Evolutionary conservation across 2,797 vertebrate genomes (phyloP).

Genomic region (Phyllotis vaccarum): DNA sequence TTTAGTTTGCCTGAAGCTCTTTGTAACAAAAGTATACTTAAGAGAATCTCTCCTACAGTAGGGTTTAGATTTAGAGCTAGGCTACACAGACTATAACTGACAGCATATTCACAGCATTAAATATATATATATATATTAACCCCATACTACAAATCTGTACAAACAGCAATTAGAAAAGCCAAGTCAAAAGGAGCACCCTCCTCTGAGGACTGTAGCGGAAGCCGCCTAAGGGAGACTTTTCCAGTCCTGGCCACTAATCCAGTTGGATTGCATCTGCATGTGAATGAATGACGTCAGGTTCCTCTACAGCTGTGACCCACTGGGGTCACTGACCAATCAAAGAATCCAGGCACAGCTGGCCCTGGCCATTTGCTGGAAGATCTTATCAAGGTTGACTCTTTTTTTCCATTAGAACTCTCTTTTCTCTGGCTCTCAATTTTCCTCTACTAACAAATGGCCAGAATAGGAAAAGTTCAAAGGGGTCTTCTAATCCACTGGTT

Average conservation of each 20-base stretch:
- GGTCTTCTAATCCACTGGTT: conserved; percentile 52
- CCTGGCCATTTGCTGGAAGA: conserved; percentile 60
- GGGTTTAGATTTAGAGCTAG: neutral
- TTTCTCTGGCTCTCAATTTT: conserved; percentile 63
- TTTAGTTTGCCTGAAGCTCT: conserved; percentile 48
- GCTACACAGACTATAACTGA: neutral
- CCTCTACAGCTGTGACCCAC: conserved; percentile 57
- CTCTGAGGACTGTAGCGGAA: conserved; percentile 4
- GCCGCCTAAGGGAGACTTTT: conserved; percentile 59
- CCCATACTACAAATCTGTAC: neutral
- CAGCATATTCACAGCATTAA: conserved; percentile 48
- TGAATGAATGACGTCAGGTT: conserved; percentile 63
- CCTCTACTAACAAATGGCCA: conserved; percentile 50
- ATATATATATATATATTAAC: neutral
- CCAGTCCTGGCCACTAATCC: conserved; percentile 52
- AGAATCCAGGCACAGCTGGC: conserved; percentile 30
- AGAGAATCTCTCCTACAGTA: neutral
- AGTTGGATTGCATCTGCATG: conserved; percentile 57
- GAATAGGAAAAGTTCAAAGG: conserved; percentile 28
- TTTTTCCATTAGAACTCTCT: neutral
- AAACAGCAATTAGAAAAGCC: conserved; percentile 54
- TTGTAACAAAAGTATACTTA: conserved; percentile 21
- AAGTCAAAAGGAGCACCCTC: neutral
- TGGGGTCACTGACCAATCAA: conserved; percentile 58
- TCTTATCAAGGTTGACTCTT: conserved; percentile 51